Percentiles rank a stretch among this genome's conserved stretches.
Conservation (phyloP, 2,888 invertebrate species). For the Napeogenes inachia region DNA sequence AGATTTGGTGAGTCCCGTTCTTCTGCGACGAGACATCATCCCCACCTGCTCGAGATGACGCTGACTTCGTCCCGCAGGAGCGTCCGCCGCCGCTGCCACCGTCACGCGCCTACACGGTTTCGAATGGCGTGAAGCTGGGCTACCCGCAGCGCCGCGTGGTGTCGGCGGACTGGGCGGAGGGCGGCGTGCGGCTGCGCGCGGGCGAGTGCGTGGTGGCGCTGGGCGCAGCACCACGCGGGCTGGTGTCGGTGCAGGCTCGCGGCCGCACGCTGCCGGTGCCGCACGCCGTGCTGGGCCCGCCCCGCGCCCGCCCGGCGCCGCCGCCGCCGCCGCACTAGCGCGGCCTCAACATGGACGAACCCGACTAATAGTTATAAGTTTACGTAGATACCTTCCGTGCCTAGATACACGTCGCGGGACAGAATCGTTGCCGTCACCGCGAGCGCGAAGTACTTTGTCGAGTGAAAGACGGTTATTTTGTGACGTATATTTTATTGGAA, state of each 20-base stretch:
- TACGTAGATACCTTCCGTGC: conserved; percentile 28
- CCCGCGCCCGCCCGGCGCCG: conserved; percentile 52
- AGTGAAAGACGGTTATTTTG: no score
- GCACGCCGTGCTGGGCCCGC: conserved; percentile 65
- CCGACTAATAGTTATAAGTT: no score
- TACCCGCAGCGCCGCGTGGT: conserved; percentile 95
- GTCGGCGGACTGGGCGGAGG: conserved; percentile 87
- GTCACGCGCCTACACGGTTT: conserved; percentile 92
- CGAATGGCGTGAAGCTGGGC: conserved; percentile 92
- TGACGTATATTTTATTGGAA: no score
- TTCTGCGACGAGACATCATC: not conserved
- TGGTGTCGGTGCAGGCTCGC: conserved; percentile 85
- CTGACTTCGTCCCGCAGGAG: conserved; percentile 76
- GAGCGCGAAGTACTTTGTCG: not conserved
- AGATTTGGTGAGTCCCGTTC: conserved; percentile 81
- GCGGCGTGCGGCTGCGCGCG: conserved; percentile 76
- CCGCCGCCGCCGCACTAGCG: conserved; percentile 48
- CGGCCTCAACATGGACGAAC: conserved; percentile 32
- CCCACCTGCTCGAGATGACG: no score
- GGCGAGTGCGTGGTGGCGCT: conserved; percentile 93
- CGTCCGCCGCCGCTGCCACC: conserved; percentile 95
- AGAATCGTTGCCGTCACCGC: not conserved
- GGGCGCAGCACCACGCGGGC: conserved; percentile 92
- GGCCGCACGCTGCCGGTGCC: conserved; percentile 61
- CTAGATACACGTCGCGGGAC: conserved; percentile 5